Evolutionary conservation across 2,797 vertebrate species (phyloP), one percentile per base, ranked within the genome.

Genomic region (Hozukius guyotensis): DNA sequence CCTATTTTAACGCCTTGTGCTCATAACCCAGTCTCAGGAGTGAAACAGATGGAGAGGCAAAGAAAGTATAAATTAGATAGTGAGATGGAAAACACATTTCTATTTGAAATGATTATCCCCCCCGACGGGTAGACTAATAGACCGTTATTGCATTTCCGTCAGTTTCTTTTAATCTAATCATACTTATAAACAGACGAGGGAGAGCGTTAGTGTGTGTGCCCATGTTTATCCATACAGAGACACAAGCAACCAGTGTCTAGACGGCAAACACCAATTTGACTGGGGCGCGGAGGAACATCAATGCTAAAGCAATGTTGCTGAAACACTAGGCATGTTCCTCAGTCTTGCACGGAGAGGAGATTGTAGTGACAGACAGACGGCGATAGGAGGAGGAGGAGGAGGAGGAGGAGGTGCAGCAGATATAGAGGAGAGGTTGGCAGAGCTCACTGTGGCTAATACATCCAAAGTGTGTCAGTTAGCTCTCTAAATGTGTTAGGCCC

Each of bases 81-180:
- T 78, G 85, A 90, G 87, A 92, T 94, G 93, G 92, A 90, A 94
- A 95, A 94, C 87, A 83, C 91, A 93, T 92, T 92, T 93, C 91
- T 93, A 87, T 94, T 93, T 93, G 92, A 94, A 95, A 94, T 89
- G 91, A 94, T 95, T 94, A 94, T 92, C 90, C 87, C 90, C 81
- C 85, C 89, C 77, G 91, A 92, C 72, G 90, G 86, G 68, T 76
- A 85, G 91, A 91, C 93, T 95, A 95, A 96, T 95, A 95, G 89
- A 94, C 90, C 87, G 78, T 95, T 95, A 96, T 96, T 96, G 90
- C 93, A 94, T 95, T 95, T 94, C 90, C 88, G 89, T 95, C 93
- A 92, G 90, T 93, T 93, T 90, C 88, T 94, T 93, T 95, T 96
- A 95, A 96, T 95, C 93, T 91, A 92, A 96, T 96, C 90, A 94